Percentiles rank a stretch among this genome's conserved stretches.
Conservation (phyloP, 2,888 invertebrate genomes). For the Andrena marginata region DNA sequence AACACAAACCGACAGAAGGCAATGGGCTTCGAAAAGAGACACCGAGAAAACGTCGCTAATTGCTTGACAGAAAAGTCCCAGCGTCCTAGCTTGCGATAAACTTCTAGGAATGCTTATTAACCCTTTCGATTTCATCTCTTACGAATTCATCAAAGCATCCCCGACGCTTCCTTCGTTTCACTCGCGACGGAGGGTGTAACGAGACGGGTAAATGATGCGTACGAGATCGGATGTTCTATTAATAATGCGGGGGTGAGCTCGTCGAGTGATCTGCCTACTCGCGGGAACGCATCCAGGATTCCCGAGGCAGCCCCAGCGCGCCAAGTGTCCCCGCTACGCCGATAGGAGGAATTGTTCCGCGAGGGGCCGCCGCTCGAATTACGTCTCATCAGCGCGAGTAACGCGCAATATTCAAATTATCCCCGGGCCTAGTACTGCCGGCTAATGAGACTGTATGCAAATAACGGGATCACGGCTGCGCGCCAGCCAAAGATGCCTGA, state of each 20-base stretch:
- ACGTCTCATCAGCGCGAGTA: constrained; percentile 80
- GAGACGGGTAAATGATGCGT: constrained; percentile 51
- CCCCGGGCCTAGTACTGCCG: constrained; percentile 63
- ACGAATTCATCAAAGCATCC: background rate
- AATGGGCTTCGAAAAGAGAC: no score
- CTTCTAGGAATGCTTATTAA: background rate
- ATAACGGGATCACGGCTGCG: constrained; percentile 68
- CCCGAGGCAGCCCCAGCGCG: constrained; percentile 53
- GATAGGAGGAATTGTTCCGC: constrained; percentile 64
- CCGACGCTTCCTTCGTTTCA: background rate
- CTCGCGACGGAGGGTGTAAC: constrained; percentile 38
- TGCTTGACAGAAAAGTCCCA: no score
- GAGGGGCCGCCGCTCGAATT: constrained; percentile 75
- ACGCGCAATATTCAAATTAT: constrained; percentile 83
- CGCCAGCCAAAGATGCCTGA: constrained; percentile 29
- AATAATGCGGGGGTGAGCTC: constrained; percentile 26
- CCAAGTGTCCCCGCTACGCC: constrained; percentile 11
- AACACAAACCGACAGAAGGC: no score
- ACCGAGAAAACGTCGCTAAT: no score
- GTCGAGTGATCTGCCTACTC: constrained; percentile 68
- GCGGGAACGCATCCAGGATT: constrained; percentile 78
- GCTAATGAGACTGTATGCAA: constrained; percentile 83
- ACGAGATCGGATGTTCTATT: constrained; percentile 68
- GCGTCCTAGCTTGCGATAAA: background rate
- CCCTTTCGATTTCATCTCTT: background rate